phyloP scores from a whole-genome alignment of 2,797 vertebrate species.

The Clarias platycephalus region DNA sequence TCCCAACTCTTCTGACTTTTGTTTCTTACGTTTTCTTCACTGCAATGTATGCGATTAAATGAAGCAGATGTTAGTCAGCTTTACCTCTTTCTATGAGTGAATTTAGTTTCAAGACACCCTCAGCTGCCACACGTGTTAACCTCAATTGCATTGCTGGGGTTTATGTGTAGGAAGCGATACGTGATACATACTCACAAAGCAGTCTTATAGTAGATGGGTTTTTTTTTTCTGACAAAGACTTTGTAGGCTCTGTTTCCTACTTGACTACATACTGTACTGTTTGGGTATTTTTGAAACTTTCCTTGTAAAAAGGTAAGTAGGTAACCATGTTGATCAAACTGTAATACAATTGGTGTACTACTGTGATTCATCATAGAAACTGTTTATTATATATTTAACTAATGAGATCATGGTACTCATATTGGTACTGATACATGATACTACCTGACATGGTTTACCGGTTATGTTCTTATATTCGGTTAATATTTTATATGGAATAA shows the following conservation, averaged over 20 bases:
- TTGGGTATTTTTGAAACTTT: background rate
- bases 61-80: conserved; percentile 24
- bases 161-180: conserved; percentile 31
- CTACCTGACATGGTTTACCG: background rate
- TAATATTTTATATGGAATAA: background rate
- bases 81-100: conserved; percentile 30
- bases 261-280: background rate
- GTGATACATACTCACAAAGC: background rate
- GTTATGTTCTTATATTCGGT: background rate
- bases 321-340: background rate
- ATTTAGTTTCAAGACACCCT: conserved; percentile 38
- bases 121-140: conserved; percentile 44
- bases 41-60: background rate
- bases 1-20: background rate
- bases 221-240: background rate
- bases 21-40: background rate
- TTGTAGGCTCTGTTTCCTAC: background rate
- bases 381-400: background rate
- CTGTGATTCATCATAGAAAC: background rate
- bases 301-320: background rate
- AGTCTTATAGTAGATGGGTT: background rate
- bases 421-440: background rate
- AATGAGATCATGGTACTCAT: background rate
- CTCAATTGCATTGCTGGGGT: conserved; percentile 37
- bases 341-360: background rate